Percentiles rank a stretch among this genome's conserved stretches.
Conservation (phyloP, 2,797 vertebrate species). For the Lutjanus argentimaculatus region DNA sequence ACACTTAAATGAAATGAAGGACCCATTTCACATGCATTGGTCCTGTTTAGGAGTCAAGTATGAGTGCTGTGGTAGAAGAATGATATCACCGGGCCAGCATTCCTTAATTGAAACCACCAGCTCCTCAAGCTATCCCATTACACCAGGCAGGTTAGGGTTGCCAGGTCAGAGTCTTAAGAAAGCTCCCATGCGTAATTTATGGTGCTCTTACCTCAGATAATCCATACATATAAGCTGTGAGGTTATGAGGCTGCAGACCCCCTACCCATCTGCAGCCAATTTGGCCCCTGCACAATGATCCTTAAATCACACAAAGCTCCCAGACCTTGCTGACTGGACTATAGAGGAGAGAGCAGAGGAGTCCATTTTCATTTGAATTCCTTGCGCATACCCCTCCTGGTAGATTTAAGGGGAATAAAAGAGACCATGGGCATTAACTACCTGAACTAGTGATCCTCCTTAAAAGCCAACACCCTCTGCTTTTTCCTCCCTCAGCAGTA, state of each 20-base stretch:
- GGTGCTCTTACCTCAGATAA: slow-evolving; percentile 69
- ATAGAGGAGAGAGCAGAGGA: slow-evolving; percentile 51
- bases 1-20: slow-evolving; percentile 29
- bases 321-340: slow-evolving; percentile 62
- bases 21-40: slow-evolving; percentile 28
- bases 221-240: slow-evolving; percentile 74
- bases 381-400: slow-evolving; percentile 41
- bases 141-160: slow-evolving; percentile 53
- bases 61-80: slow-evolving; percentile 32
- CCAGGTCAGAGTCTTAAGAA: slow-evolving; percentile 71
- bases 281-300: slow-evolving; percentile 69
- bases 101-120: slow-evolving; percentile 73
- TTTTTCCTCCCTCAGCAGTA: slow-evolving; percentile 63
- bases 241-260: slow-evolving; percentile 71
- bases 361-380: slow-evolving; percentile 77
- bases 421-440: slow-evolving; percentile 71
- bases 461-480: slow-evolving; percentile 55
- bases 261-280: slow-evolving; percentile 79
- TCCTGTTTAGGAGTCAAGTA: slow-evolving; percentile 42
- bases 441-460: slow-evolving; percentile 73
- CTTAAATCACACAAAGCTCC: slow-evolving; percentile 75
- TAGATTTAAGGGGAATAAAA: slow-evolving; percentile 61
- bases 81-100: slow-evolving; percentile 53
- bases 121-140: slow-evolving; percentile 67
- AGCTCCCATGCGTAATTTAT: slow-evolving; percentile 76